Percentiles rank a stretch among this genome's conserved stretches.
phyloP scores from a whole-genome alignment of 2,113 vertebrate species.

The Phylloscopus trochiloides region DNA sequence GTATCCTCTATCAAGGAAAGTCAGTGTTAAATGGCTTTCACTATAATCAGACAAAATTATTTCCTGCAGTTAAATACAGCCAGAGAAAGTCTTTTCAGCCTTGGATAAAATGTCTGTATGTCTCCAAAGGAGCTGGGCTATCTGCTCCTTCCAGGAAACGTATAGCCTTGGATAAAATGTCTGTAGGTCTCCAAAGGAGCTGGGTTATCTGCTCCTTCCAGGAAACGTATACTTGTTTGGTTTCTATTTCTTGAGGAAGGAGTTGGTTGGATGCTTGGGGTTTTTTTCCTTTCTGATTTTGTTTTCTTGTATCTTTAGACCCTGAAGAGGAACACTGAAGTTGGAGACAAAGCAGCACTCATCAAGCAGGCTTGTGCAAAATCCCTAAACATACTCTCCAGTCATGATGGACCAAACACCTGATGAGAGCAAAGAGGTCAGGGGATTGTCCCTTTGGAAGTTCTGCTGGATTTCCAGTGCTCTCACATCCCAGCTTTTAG shows the following conservation, averaged over 20 bases:
- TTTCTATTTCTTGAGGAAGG: background rate
- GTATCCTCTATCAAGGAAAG: background rate
- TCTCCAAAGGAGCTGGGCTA: background rate
- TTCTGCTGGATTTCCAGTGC: background rate
- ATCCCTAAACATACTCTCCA: background rate
- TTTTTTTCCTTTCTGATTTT: rapidly evolving
- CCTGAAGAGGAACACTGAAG: background rate
- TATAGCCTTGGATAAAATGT: background rate
- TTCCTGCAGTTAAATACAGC: background rate
- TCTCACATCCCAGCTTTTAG: background rate
- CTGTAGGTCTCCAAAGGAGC: background rate
- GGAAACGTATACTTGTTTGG: background rate
- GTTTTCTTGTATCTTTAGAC: background rate
- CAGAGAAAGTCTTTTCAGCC: background rate
- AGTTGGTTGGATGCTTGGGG: rapidly evolving
- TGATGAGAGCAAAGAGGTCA: background rate
- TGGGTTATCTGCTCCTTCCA: background rate
- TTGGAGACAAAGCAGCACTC: background rate
- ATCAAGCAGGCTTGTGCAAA: background rate
- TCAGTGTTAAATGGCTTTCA: background rate
- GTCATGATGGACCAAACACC: background rate
- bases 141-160: background rate
- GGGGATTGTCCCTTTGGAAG: background rate
- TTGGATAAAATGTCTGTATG: background rate
- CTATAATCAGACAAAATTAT: background rate